phyloP scores from a whole-genome alignment of 1,140 invertebrate genomes.

The Drosophila seguyi region DNA sequence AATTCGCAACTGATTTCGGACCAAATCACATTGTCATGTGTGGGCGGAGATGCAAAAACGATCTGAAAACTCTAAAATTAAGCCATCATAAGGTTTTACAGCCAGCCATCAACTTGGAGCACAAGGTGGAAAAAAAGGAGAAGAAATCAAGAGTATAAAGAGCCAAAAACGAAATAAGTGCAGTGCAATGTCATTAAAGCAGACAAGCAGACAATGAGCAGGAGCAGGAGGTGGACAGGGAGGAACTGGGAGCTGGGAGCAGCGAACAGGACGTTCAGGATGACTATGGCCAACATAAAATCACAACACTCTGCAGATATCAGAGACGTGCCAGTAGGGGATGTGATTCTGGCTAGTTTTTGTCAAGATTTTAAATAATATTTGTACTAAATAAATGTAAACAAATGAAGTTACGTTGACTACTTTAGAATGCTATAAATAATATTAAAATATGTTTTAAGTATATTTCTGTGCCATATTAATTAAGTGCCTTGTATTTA shows the following conservation, averaged over 20 bases:
- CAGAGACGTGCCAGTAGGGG: background rate
- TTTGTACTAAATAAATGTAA: background rate
- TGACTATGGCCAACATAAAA: conserved; percentile 75
- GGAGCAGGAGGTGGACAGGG: conserved; percentile 6
- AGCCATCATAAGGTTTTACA: conserved; percentile 81
- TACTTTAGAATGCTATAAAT: no score
- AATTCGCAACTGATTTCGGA: conserved; percentile 79
- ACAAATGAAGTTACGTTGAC: background rate
- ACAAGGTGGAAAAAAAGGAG: conserved; percentile 34
- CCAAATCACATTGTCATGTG: conserved; percentile 73
- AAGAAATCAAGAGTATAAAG: conserved; percentile 38
- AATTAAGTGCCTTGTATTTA: no score
- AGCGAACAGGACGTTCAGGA: conserved; percentile 38
- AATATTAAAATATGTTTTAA: no score
- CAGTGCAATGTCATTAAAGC: conserved; percentile 81
- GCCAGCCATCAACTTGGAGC: conserved; percentile 58
- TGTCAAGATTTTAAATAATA: background rate
- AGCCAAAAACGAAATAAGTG: conserved; percentile 77
- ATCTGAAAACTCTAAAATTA: conserved; percentile 83
- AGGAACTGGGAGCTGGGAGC: background rate
- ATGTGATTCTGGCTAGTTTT: conserved; percentile 14
- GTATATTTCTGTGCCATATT: no score
- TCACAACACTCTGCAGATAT: conserved; percentile 64
- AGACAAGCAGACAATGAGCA: conserved; percentile 69
- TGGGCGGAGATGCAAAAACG: conserved; percentile 63